A percentile compares a stretch with the other conserved stretches of the same genome.
Conservation (phyloP, 2,888 invertebrate species). For the Liopterus haemorrhoidalis region DNA sequence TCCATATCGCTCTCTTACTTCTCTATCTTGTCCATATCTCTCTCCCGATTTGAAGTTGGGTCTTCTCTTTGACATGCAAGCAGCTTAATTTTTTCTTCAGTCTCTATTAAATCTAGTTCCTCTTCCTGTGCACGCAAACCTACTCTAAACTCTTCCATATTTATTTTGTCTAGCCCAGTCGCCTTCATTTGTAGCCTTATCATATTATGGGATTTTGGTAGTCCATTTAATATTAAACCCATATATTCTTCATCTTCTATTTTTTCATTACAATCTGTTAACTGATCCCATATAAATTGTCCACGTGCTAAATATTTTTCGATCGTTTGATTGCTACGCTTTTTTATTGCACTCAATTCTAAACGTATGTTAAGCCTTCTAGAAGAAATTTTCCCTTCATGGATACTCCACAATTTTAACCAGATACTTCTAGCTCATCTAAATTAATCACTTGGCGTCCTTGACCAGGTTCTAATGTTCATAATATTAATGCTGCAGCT, state of each 20-base stretch:
- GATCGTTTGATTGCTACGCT: not conserved
- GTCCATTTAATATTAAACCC: slow-evolving; percentile 5
- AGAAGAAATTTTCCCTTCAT: slow-evolving; percentile 2
- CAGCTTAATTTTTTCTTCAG: no score
- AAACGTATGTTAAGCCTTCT: not conserved
- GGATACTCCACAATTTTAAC: not conserved
- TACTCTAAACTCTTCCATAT: no score
- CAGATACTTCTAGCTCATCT: not conserved
- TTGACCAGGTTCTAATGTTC: slow-evolving; percentile 4
- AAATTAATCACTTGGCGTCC: slow-evolving; percentile 4
- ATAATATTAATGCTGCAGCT: no score
- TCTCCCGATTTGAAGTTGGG: no score
- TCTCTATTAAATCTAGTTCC: no score
- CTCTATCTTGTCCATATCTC: no score
- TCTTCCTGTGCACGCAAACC: no score
- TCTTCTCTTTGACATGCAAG: no score
- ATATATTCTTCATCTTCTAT: slow-evolving; percentile 9
- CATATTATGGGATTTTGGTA: slow-evolving; percentile 2
- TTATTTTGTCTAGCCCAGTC: no score
- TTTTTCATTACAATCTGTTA: not conserved
- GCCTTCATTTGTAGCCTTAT: no score
- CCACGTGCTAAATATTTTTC: slow-evolving; percentile 1
- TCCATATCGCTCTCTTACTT: no score
- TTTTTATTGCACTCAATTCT: slow-evolving; percentile 3
- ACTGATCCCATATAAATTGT: slow-evolving; percentile 3